phyloP scores from a whole-genome alignment of 2,888 invertebrate genomes.

The Labia minor region DNA sequence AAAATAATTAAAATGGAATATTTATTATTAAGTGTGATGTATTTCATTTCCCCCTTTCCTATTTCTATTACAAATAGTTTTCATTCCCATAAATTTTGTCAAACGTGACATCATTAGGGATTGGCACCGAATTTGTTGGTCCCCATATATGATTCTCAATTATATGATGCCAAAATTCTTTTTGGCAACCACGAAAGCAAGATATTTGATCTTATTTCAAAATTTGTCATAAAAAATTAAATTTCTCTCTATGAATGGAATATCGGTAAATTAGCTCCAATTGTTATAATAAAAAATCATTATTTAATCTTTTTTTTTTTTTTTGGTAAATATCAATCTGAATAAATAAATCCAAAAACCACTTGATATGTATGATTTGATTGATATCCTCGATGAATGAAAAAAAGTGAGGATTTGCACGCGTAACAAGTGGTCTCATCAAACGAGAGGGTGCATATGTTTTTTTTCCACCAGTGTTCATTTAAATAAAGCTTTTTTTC shows the following conservation, averaged over 20 bases:
- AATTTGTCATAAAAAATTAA: no score
- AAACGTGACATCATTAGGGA: not conserved
- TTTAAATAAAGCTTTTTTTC: constrained; percentile 9
- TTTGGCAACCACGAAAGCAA: not conserved
- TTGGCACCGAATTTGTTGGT: constrained; percentile 13
- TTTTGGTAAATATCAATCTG: not conserved
- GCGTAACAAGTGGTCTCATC: constrained; percentile 13
- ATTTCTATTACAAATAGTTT: not conserved
- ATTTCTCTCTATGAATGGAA: no score
- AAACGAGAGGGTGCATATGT: constrained; percentile 13
- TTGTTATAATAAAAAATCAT: not conserved
- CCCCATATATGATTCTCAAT: not conserved
- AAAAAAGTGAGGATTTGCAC: constrained; percentile 1
- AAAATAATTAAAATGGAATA: not conserved
- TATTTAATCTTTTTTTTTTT: not conserved
- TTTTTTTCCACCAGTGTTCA: constrained; percentile 13
- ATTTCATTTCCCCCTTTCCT: not conserved
- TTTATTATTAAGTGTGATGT: not conserved
- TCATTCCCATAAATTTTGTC: not conserved
- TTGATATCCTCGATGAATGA: constrained; percentile 2
- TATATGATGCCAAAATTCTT: not conserved
- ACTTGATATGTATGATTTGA: not conserved
- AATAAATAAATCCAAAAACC: not conserved
- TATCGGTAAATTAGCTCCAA: no score
- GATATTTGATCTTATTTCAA: not conserved